A percentile compares a stretch with the other conserved stretches of the same genome.
phyloP scores from a whole-genome alignment of 2,797 vertebrate species.

The Amniataba percoides region DNA sequence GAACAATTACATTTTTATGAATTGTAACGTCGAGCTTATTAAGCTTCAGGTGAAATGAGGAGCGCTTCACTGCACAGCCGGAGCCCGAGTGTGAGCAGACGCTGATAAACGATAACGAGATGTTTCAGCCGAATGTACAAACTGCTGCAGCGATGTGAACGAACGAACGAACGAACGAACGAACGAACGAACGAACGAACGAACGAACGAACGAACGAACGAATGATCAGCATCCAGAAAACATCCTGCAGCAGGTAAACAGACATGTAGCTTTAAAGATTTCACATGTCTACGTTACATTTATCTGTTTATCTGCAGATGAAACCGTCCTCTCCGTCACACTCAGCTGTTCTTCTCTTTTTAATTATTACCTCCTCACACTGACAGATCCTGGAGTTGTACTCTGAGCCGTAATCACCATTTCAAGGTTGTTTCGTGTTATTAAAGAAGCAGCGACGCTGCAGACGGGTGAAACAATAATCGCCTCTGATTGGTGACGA shows the following conservation, averaged over 20 bases:
- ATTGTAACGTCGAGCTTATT: neutral
- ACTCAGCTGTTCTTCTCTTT: neutral
- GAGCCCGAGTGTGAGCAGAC: neutral
- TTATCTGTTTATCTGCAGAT: neutral
- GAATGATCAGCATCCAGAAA: too few species aligned
- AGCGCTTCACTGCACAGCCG: neutral
- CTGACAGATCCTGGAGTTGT: neutral
- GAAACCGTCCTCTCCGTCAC: neutral
- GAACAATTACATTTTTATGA: neutral
- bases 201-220: too few species aligned
- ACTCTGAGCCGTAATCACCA: neutral
- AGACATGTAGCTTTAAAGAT: too few species aligned
- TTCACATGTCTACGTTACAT: neutral
- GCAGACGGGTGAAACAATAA: neutral
- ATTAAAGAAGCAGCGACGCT: neutral
- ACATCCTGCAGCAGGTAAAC: neutral
- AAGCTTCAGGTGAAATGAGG: neutral
- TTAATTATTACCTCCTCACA: neutral
- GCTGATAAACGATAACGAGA: too few species aligned
- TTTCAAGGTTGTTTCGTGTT: slow-evolving; percentile 4
- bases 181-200: too few species aligned
- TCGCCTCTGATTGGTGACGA: neutral
- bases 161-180: too few species aligned
- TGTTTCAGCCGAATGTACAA: neutral
- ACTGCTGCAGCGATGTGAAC: too few species aligned